phyloP scores from a whole-genome alignment of 1,140 invertebrate species.

The Radopholus similis region DNA sequence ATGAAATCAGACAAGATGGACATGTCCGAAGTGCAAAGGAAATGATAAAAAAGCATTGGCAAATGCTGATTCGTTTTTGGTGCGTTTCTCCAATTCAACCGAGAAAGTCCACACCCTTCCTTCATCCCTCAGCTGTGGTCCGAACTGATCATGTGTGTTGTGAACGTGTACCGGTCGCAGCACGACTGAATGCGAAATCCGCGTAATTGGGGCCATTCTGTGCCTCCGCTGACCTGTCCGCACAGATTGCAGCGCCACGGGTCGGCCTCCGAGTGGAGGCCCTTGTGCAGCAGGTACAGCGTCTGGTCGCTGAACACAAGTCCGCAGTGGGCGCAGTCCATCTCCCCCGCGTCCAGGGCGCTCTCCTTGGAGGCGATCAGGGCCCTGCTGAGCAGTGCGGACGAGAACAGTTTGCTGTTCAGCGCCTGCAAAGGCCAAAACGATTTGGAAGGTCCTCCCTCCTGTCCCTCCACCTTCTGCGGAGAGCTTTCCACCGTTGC shows the following conservation, averaged over 20 bases:
- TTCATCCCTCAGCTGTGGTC: conserved; percentile 37
- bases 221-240: conserved; percentile 67
- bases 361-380: neutral
- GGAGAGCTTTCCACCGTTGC: too few relatives aligned
- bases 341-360: neutral
- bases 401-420: too few relatives aligned
- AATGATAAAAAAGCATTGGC: too few relatives aligned
- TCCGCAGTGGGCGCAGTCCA: conserved; percentile 78
- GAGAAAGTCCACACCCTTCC: too few relatives aligned
- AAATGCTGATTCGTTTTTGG: too few relatives aligned
- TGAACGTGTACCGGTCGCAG: conserved; percentile 89
- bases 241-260: conserved; percentile 97
- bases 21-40: too few relatives aligned
- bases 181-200: conserved; percentile 71
- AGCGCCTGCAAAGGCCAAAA: too few relatives aligned
- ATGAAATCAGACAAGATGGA: too few relatives aligned
- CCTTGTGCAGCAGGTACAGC: conserved; percentile 91
- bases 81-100: too few relatives aligned
- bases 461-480: too few relatives aligned
- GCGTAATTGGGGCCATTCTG: neutral
- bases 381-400: neutral
- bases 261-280: conserved; percentile 84
- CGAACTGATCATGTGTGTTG: conserved; percentile 81
- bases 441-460: too few relatives aligned
- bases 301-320: conserved; percentile 91